Base-by-base conservation (phyloP, 2,888 invertebrate genomes). In the Perdita meconis region DNA sequence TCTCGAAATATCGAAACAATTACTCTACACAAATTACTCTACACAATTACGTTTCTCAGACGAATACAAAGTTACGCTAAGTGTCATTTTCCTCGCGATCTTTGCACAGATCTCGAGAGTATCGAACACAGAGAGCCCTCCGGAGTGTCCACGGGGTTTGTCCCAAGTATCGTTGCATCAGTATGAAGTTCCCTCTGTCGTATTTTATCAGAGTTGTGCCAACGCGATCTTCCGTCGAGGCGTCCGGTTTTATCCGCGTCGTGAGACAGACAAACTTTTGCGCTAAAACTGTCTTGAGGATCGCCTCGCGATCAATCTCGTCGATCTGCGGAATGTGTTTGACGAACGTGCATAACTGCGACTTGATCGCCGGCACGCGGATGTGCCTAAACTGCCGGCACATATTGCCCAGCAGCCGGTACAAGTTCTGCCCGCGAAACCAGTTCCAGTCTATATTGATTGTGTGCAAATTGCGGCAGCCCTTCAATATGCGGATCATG, bases 351-450 rank as follows among this genome's bases (percentile, higher is more conserved):
- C 75, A 75, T 59, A 88, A 89, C 64, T 89, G 89, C 57, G 75
- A 50, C 24, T 53, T 65, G 0, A 87, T 88, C 22, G 86, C 85
- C 1, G 77, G 77, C 0, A 77, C 71, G 24, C 65, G 61, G 1
- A 87, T 73, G 22, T 75, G 63, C 42, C 84, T 83, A 19, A 89
- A 59, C 34, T 85, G 72, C 12, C 83, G 74, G 0, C 86, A 86
- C 63, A 84, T 86, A 30, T 78, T 67, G 8, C 84, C 90, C 59
- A 90, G 80, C 5, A 89, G 72, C 12, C 75, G 84, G 72, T 88
- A 90, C 70, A 90, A 88, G 71, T 90, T 90, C 26, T 73, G 65
- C 10, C 90, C 89, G 3, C 87, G 87, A 36, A 90, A 88, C 22
- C 85, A 79, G 66, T 81, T 85, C 6, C 86, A 86, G 1, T 78